Conservation (phyloP, 1,140 invertebrate species). For the Drosophila aff. region DNA sequence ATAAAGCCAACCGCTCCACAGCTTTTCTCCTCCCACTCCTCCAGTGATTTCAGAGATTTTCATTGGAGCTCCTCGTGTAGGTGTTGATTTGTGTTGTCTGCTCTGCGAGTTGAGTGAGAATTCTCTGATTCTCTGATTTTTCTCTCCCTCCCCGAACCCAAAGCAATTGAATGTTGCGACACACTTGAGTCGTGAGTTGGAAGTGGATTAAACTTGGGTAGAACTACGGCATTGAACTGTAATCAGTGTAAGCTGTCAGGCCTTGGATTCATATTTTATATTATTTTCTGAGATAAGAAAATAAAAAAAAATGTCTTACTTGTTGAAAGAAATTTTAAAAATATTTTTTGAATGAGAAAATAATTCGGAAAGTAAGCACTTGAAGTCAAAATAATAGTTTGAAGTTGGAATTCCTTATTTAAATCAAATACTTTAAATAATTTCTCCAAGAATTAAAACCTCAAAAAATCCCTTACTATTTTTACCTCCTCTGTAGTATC, state of each 20-base stretch:
- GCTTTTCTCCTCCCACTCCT: not conserved
- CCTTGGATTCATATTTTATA: not conserved
- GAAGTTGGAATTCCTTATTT: not conserved
- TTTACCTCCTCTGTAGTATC: slow-evolving; percentile 2
- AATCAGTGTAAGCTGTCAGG: slow-evolving; percentile 68
- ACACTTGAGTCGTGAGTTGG: slow-evolving; percentile 60
- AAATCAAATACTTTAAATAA: not conserved
- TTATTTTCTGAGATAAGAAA: not conserved
- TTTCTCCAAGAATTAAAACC: not conserved
- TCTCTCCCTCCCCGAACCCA: not conserved
- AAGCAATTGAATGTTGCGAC: slow-evolving; percentile 74
- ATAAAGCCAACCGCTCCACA: slow-evolving; percentile 13
- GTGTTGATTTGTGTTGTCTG: slow-evolving; percentile 79
- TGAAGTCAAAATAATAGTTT: not conserved
- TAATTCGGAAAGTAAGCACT: not conserved
- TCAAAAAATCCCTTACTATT: too few species aligned
- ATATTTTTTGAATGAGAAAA: slow-evolving; percentile 20
- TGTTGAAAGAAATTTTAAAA: slow-evolving; percentile 27
- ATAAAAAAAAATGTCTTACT: slow-evolving; percentile 1
- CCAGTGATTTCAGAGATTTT: slow-evolving; percentile 13
- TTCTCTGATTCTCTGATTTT: slow-evolving; percentile 33
- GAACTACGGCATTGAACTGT: slow-evolving; percentile 57
- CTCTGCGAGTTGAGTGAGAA: slow-evolving; percentile 29
- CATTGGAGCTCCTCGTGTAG: slow-evolving; percentile 51
- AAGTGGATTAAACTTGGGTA: slow-evolving; percentile 60